phyloP scores from a whole-genome alignment of 2,888 invertebrate species.

The Apoda limacodes region DNA sequence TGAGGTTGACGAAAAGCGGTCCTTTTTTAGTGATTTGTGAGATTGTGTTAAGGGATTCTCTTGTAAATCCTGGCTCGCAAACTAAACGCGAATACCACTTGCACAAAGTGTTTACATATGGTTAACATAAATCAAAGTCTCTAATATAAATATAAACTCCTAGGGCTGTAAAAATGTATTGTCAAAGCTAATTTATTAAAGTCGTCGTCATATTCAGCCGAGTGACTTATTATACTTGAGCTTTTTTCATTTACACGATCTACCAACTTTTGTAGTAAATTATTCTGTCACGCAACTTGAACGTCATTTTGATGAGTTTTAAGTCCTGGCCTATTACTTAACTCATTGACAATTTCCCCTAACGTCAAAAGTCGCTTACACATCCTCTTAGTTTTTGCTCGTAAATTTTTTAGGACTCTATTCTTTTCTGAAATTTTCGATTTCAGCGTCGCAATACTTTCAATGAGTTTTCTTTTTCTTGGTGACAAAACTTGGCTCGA shows the following conservation, averaged over 20 bases:
- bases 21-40: neutral
- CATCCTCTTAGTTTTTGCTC: neutral
- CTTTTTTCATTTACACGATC: neutral
- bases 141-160: neutral
- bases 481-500: neutral
- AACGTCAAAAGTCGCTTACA: neutral
- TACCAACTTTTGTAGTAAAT: neutral
- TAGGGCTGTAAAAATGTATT: conserved; percentile 5
- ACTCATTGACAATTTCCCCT: neutral
- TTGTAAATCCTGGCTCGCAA: conserved; percentile 1
- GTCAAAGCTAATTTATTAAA: conserved; percentile 5
- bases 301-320: neutral
- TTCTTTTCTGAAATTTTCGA: neutral
- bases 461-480: neutral
- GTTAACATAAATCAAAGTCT: conserved; percentile 2
- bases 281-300: neutral
- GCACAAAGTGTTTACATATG: neutral
- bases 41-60: conserved; percentile 1
- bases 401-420: neutral
- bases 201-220: neutral
- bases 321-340: neutral
- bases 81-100: neutral
- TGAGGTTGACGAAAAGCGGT: neutral
- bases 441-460: neutral
- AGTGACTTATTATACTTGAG: neutral